Evolutionary conservation across 2,113 vertebrate genomes (phyloP), one percentile per base, ranked within the genome.

Genomic region (Clupea harengus): DNA sequence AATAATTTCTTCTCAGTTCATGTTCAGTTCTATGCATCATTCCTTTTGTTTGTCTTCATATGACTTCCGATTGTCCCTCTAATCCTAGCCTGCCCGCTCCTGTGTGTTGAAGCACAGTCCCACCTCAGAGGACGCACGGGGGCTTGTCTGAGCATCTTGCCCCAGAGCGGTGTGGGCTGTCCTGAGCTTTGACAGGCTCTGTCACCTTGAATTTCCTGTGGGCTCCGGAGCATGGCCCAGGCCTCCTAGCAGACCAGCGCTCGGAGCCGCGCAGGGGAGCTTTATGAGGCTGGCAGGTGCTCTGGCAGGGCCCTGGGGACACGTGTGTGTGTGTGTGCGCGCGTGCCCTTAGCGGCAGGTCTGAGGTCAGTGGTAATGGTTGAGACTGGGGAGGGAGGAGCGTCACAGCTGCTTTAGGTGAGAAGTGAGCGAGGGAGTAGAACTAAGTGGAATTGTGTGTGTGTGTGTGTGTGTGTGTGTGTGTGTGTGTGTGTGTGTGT

Each of bases 401-500:
- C 32, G 64, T 1, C 64, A 72, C n/a, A 25, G 25, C 64, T 72
- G n/a, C 64, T 72, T 32, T 32, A 28, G 22, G 25, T 8, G 39
- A 72, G 15, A 72, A 32, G n/a, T 32, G 8, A 72, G 2, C 13
- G 15, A 32, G 6, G 25, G n/a, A 28, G 28, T 72, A 54, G 50
- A 17, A 54, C 50, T 17, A 54, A 54, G 7, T 67, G 64, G 22
- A 10, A 47, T 47, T 81, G 81, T 78, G 80, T 45, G 32, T 82
- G 82, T 86, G 54, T 83, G 20, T 84, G 87, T 46, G 28, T 83
- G 28, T 50, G 44, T 22, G 60, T 49, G 18, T 32, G 9, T 64
- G 52, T 10, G 83, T 47, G 28, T 45, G 32, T 82, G 82, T 86
- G 54, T 83, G 20, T 84, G 87, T 46, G 28, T 83, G 28, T 50